These are phyloP conservation scores for Choristoneura fumiferana DNA, from an alignment of 1,140 invertebrate species.

Conservation along the genomic window DNA sequence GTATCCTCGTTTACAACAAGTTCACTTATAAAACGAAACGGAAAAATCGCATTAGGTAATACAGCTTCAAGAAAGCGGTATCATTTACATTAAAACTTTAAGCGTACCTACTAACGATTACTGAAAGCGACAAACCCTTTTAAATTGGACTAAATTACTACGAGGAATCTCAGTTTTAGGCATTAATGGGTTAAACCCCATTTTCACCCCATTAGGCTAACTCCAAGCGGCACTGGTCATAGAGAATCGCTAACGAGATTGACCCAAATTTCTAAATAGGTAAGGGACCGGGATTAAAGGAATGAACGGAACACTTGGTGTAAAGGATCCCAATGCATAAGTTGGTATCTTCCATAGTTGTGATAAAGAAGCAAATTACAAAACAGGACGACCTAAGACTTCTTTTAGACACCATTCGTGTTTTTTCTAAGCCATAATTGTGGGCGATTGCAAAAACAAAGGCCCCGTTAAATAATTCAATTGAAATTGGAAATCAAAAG, in stretches of 20 bases:
- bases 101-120: neutral
- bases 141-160: neutral
- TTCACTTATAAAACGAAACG: neutral
- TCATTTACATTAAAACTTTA: neutral
- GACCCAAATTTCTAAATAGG: neutral
- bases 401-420: no score
- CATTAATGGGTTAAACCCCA: neutral
- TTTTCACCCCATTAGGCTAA: slow-evolving; percentile 12
- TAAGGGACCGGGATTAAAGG: neutral
- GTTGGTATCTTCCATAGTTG: no score
- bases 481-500: no score
- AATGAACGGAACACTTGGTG: neutral
- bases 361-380: no score
- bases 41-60: neutral
- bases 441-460: no score
- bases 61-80: neutral
- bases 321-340: no score
- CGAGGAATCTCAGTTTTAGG: neutral
- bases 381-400: no score
- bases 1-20: slow-evolving; percentile 3
- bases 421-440: no score
- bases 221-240: slow-evolving; percentile 1
- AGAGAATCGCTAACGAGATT: slow-evolving; percentile 9
- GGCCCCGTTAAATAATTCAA: no score
- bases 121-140: neutral